A percentile compares a stretch with the other conserved stretches of the same genome.
These are phyloP conservation scores for Euplagia quadripunctaria DNA, from an alignment of 2,888 invertebrate species.

Conservation along the genomic window DNA sequence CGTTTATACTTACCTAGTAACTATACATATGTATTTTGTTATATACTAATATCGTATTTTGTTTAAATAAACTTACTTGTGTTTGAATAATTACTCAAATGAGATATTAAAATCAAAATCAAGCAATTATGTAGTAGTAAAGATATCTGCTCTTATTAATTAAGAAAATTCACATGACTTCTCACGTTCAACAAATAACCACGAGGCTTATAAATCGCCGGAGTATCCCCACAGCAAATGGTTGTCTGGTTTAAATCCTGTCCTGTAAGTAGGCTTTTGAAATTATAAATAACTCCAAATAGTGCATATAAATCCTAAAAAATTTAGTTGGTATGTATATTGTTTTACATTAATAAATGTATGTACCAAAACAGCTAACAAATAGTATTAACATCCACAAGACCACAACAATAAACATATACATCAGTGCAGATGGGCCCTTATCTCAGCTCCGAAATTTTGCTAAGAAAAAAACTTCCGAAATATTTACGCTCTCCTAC, in stretches of 20 bases:
- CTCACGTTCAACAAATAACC: too few relatives aligned
- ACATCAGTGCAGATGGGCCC: constrained; percentile 20
- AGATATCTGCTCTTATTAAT: too few relatives aligned
- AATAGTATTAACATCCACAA: not conserved
- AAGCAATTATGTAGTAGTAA: too few relatives aligned
- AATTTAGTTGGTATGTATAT: not conserved
- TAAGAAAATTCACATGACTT: too few relatives aligned
- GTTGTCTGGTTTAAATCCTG: not conserved
- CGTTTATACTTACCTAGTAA: constrained; percentile 53
- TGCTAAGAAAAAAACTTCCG: constrained; percentile 46
- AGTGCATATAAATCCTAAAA: too few relatives aligned
- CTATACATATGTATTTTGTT: constrained; percentile 49
- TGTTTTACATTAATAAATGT: not conserved
- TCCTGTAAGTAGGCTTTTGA: too few relatives aligned
- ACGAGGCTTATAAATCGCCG: too few relatives aligned
- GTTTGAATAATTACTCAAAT: not conserved
- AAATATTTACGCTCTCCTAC: constrained; percentile 42
- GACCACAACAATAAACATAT: constrained; percentile 35
- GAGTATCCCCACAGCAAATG: too few relatives aligned
- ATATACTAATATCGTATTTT: constrained; percentile 32
- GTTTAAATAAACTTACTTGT: not conserved
- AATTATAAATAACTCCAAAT: too few relatives aligned
- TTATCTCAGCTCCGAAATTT: constrained; percentile 44
- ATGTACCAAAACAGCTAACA: not conserved
- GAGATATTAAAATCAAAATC: too few relatives aligned